Conservation (phyloP, 2,797 vertebrate species). For the Falco concolor region DNA sequence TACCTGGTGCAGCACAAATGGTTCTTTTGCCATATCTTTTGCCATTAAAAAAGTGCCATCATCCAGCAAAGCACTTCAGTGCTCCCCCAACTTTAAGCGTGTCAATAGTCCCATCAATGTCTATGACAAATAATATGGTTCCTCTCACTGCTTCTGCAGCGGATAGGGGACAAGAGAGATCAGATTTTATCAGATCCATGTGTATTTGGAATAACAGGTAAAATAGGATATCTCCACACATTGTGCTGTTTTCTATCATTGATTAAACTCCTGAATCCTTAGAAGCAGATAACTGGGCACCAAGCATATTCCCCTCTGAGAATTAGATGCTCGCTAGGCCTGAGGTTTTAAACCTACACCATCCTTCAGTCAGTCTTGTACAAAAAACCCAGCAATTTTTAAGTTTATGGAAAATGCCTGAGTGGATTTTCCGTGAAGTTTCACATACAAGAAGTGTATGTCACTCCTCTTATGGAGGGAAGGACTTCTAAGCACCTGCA, state of each 20-base stretch:
- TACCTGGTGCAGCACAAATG: neutral
- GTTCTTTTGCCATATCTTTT: neutral
- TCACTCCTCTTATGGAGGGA: neutral
- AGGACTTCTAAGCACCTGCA: neutral
- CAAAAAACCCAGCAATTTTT: neutral
- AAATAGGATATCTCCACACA: neutral
- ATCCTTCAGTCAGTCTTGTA: neutral
- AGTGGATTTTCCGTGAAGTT: neutral
- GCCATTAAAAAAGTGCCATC: neutral
- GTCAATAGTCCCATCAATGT: neutral
- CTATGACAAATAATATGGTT: neutral
- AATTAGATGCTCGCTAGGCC: neutral
- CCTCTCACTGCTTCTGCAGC: neutral
- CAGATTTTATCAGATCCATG: neutral
- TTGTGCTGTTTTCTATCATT: neutral
- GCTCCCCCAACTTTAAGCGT: neutral
- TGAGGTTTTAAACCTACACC: neutral
- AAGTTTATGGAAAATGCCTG: neutral
- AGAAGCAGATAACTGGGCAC: neutral
- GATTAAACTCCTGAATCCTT: slow-evolving; percentile 35
- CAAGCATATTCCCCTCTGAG: neutral
- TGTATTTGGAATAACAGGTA: neutral
- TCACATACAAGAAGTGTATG: neutral
- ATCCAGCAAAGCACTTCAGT: neutral
- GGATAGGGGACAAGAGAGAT: neutral